Evolutionary conservation across 2,888 invertebrate species (phyloP), one percentile per base, ranked within the genome.

Genomic region (Suillia variegata): DNA sequence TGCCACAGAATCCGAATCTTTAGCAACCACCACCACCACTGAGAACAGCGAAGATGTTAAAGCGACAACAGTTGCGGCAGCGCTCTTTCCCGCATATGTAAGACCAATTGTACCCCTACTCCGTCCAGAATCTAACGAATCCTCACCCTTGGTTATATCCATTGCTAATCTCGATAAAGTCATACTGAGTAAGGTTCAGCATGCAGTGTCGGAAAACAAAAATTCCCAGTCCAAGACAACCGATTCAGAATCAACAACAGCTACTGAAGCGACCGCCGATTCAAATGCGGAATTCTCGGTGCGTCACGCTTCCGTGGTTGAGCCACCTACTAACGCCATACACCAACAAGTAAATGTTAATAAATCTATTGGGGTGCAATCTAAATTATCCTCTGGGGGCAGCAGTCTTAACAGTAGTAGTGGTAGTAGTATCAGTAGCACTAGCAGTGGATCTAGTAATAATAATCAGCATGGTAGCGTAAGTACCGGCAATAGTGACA

Each of bases 111-210:
- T 79, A 68, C 79, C 81, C 67, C 71, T 80, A 55, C 67, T 80
- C 56, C 74, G 80, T 62, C 80, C 82, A 63, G 79, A 82, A 73
- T 82, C 79, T 61, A 82, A 82, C 71, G 82, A 82, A 70, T 80
- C 80, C 69, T 76, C 80, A 66, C 81, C 80, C 63, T 70, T 82
- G 71, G 81, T 83, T 66, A 82, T 83, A 68, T 81, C 82, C 61
- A 79, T 83, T 67, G 79, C 81, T 58, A 82, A 81, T 70, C 72
- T 82, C 67, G 83, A 83, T 67, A 77, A 80, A 73, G 81, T 82
- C 62, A 78, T 81, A 62, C 68, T 82, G 61, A 81, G 81, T 70
- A 82, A 82, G 80, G 77, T 79, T 58, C 66, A 69, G 53, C 70
- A 71, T 56, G 63, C 73, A 49, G 22, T 17, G n/a, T 54, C 66